Percentiles rank a stretch among this genome's conserved stretches.
phyloP scores from a whole-genome alignment of 2,113 vertebrate species.

The Struthio camelus region DNA sequence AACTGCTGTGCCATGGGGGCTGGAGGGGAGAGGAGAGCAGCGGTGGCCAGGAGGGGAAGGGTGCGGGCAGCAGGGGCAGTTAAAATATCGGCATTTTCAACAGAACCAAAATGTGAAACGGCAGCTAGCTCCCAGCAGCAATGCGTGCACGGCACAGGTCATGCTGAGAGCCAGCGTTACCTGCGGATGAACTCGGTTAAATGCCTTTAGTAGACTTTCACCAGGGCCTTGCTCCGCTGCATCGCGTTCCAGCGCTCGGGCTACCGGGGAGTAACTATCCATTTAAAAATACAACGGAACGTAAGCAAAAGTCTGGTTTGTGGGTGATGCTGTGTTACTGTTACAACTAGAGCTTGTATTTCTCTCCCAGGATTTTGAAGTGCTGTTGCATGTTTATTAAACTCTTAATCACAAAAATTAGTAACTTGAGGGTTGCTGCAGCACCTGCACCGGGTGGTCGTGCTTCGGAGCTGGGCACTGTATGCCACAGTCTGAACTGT shows the following conservation, averaged over 20 bases:
- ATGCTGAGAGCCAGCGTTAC: neutral
- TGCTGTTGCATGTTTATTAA: neutral
- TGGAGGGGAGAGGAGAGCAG: neutral
- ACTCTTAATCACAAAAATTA: neutral
- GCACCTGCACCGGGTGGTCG: too few species aligned
- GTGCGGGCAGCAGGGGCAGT: too few species aligned
- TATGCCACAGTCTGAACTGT: too few species aligned
- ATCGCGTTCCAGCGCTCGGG: accelerated
- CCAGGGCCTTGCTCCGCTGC: neutral
- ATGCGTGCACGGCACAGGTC: accelerated
- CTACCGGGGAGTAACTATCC: accelerated
- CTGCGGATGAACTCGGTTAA: accelerated
- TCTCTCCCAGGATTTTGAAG: neutral
- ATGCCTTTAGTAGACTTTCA: accelerated
- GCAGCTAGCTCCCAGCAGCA: neutral
- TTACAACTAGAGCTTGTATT: too few species aligned
- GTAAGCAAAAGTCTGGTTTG: neutral
- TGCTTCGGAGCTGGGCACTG: too few species aligned
- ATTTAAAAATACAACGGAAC: neutral
- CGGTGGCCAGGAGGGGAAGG: neutral
- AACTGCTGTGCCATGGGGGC: accelerated
- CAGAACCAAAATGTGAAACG: too few species aligned
- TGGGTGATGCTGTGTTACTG: neutral
- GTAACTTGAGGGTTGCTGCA: neutral
- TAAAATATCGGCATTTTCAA: too few species aligned